Evolutionary conservation across 2,888 invertebrate genomes (phyloP), one percentile per base, ranked within the genome.

Genomic region (Ctena decussata): DNA sequence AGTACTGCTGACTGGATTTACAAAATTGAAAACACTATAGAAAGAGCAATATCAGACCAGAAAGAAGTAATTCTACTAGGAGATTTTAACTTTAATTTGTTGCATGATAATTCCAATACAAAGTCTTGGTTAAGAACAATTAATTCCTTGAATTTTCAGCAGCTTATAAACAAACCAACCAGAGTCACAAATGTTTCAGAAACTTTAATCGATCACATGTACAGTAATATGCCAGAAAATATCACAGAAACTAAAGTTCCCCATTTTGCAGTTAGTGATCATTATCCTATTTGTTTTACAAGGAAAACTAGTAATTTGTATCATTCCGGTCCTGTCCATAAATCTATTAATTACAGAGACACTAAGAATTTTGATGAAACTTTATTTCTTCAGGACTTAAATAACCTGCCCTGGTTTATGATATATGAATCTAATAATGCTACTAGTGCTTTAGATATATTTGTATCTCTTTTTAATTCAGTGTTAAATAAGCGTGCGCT

Each of bases 51-150:
- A 35, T 18, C 18, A 69, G 24, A 69, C 6, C 8, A 69, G 12
- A 24, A 69, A 41, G 8, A 69, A n/a, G 32, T 69, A 69, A 27
- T 69, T 11, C 24, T 69, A 69, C 24, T 69, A 32, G 12, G 30
- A n/a, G 69, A 69, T 69, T 69, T 69, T 15, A 69, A 69, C 27
- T 11, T 69, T 69, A 69, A 69, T 69, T 21, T 69, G 3, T 69
- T 69, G 53, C 11, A 21, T n/a, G 24, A 24, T 21, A 53, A 15
- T 5, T n/a, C 53, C 5, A 5, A 8, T 24, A 21, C 21, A 12
- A 53, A 53, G n/a, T n/a, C 53, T 12, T 53, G 53, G 53, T 5
- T 53, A 21, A 53, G 53, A 53, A 53, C 11, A 53, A 53, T 53
- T 5, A 21, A 24, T 15, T 15, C 12, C 5, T 21, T 53, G 24